These are phyloP conservation scores for Rosalia funebris DNA, from an alignment of 2,888 invertebrate species.

Conservation along the genomic window DNA sequence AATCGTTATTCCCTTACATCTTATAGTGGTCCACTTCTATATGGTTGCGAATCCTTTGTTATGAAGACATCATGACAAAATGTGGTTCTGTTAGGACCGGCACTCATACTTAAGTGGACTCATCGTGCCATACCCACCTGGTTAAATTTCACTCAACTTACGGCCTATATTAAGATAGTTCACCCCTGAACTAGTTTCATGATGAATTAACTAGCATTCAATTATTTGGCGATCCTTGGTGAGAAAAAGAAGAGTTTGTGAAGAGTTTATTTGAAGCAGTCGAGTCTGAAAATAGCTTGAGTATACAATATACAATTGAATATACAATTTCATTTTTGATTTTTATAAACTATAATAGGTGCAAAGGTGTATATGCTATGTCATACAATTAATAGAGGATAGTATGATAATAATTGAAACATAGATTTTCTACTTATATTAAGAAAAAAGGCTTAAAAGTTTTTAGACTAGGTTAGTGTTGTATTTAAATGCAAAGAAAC, in stretches of 20 bases:
- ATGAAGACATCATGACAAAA: no score
- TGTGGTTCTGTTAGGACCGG: no score
- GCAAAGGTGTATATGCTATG: background rate
- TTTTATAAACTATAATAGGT: background rate
- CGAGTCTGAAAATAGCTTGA: no score
- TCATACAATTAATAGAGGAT: no score
- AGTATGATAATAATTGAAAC: no score
- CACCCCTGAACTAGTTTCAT: constrained; percentile 30
- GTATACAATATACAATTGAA: no score
- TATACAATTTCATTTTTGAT: no score
- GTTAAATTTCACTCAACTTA: constrained; percentile 30
- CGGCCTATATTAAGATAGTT: constrained; percentile 39
- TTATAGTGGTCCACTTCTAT: constrained; percentile 16
- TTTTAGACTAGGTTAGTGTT: no score
- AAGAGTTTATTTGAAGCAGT: background rate
- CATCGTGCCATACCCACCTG: constrained; percentile 26
- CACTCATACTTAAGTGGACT: constrained; percentile 20
- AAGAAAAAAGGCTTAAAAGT: no score
- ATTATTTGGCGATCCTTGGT: background rate
- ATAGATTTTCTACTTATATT: no score
- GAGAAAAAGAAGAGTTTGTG: background rate
- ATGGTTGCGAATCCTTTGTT: no score
- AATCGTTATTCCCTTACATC: constrained; percentile 1
- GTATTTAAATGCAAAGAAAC: no score
- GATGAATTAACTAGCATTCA: constrained; percentile 1